Percentiles rank a stretch among this genome's conserved stretches.
Conservation (phyloP, 2,797 vertebrate genomes). For the Poeciliopsis presidionis region DNA sequence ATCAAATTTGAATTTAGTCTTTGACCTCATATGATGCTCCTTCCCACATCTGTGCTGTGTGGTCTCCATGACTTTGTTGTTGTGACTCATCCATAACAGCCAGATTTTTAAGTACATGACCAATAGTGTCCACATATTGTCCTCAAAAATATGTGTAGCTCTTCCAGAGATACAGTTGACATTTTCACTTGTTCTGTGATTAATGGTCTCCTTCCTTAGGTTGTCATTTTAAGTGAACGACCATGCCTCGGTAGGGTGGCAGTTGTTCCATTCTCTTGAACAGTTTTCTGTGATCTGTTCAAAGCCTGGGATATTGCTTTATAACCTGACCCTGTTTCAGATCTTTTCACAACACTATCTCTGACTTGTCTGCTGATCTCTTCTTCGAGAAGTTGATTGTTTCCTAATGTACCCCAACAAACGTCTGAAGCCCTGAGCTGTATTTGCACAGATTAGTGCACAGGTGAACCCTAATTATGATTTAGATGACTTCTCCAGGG, state of each 20-base stretch:
- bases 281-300: neutral
- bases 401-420: neutral
- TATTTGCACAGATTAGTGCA: neutral
- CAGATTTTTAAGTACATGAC: neutral
- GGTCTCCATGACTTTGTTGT: too few relatives aligned
- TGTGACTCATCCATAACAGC: neutral
- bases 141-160: neutral
- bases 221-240: neutral
- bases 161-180: neutral
- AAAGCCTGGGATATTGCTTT: neutral
- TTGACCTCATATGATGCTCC: too few relatives aligned
- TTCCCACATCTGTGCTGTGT: too few relatives aligned
- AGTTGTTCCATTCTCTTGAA: neutral
- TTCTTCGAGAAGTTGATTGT: neutral
- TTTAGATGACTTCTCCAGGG: neutral
- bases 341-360: neutral
- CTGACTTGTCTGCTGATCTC: neutral
- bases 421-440: neutral
- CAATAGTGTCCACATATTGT: neutral
- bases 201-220: neutral
- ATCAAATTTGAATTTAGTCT: too few relatives aligned
- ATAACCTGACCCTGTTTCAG: neutral
- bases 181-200: neutral
- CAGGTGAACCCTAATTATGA: neutral
- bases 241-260: neutral